These are phyloP conservation scores for Zelleria hepariella DNA, from an alignment of 2,888 invertebrate species.

Conservation along the genomic window DNA sequence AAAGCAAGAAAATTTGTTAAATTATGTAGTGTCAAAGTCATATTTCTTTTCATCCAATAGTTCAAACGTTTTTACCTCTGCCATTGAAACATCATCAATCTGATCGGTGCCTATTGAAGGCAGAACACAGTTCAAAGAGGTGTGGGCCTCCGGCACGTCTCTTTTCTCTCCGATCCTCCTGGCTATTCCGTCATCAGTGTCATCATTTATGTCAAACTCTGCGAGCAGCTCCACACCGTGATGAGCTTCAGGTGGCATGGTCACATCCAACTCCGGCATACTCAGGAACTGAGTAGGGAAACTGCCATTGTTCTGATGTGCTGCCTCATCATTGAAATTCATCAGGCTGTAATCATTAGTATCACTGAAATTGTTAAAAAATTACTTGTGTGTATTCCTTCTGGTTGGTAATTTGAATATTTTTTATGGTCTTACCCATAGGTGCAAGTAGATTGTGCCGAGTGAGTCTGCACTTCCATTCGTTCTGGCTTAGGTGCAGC, in stretches of 20 bases:
- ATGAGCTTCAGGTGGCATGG: conserved; percentile 30
- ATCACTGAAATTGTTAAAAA: background rate
- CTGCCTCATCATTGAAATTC: conserved; percentile 23
- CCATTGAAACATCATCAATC: conserved; percentile 47
- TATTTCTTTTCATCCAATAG: no score
- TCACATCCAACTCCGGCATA: conserved; percentile 50
- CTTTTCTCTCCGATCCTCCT: background rate
- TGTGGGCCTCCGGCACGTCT: conserved; percentile 21
- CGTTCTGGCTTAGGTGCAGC: background rate
- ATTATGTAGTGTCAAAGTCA: no score
- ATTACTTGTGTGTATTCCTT: background rate
- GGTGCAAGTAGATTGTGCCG: background rate
- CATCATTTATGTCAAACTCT: conserved; percentile 51
- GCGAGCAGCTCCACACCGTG: conserved; percentile 46
- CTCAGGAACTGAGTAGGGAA: conserved; percentile 45
- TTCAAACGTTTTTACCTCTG: no score
- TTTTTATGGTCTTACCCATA: background rate
- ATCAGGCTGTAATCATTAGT: background rate
- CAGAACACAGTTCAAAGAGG: conserved; percentile 56
- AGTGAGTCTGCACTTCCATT: background rate
- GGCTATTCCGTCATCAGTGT: conserved; percentile 36
- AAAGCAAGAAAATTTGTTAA: conserved; percentile 20
- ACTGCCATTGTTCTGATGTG: conserved; percentile 25
- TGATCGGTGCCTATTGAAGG: conserved; percentile 55
- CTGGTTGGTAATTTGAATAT: background rate